Percentiles rank a stretch among this genome's conserved stretches.
These are phyloP conservation scores for Pitta sordida DNA, from an alignment of 2,113 vertebrate genomes.

Conservation along the genomic window DNA sequence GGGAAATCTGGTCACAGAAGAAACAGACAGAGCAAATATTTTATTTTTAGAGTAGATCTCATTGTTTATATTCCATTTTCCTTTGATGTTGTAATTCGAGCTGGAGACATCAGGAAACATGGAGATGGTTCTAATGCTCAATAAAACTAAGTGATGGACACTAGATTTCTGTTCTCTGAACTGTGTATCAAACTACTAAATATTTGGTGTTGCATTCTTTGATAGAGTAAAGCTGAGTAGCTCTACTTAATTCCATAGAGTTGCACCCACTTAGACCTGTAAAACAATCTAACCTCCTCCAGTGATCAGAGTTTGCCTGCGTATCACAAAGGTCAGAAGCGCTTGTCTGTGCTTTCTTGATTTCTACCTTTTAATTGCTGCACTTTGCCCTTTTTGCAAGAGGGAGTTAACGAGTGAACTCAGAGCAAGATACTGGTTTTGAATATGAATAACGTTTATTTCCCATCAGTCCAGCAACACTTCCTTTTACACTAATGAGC, in stretches of 20 bases:
- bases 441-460: slow-evolving; percentile 24
- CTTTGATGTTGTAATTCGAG: neutral
- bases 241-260: neutral
- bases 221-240: neutral
- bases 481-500: slow-evolving; percentile 20
- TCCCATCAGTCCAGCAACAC: neutral
- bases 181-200: neutral
- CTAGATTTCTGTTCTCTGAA: neutral
- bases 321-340: neutral
- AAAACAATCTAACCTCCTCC: neutral
- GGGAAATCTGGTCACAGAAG: neutral
- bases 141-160: neutral
- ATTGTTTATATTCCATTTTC: neutral
- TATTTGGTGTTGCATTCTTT: neutral
- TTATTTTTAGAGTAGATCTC: neutral
- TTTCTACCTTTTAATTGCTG: neutral
- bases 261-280: neutral
- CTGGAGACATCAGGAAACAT: neutral
- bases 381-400: neutral
- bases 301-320: neutral
- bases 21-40: neutral
- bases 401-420: neutral
- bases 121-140: neutral
- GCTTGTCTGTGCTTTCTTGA: neutral
- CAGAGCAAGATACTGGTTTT: slow-evolving; percentile 3